Conservation (phyloP, 2,113 vertebrate species). For the Hypanus sabinus region DNA sequence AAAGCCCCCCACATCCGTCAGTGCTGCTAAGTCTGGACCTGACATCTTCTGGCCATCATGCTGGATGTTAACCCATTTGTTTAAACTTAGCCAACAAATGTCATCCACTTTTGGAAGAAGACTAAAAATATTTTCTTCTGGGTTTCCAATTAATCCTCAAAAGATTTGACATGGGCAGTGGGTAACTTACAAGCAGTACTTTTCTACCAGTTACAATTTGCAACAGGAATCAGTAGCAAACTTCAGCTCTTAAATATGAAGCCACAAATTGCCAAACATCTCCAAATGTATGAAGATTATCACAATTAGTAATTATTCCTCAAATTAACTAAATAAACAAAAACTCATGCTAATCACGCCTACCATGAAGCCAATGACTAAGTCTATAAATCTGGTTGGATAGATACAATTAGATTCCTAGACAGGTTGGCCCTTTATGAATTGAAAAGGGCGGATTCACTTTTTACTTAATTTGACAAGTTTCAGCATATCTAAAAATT, state of each 20-base stretch:
- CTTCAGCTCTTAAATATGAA: slow-evolving; percentile 15
- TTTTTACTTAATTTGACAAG: background rate
- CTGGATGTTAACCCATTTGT: background rate
- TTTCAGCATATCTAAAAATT: background rate
- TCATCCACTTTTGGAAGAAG: background rate
- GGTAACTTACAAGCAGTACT: background rate
- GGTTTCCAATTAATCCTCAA: background rate
- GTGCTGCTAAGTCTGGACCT: no score
- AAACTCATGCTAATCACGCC: background rate
- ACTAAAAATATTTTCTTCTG: background rate
- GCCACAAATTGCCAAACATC: background rate
- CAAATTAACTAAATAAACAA: background rate
- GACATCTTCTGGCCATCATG: no score
- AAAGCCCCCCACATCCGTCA: no score
- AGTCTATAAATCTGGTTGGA: background rate
- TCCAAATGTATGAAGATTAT: background rate
- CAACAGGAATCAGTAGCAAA: background rate
- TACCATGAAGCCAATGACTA: background rate
- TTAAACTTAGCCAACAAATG: background rate
- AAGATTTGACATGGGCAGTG: background rate
- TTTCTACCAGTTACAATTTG: background rate
- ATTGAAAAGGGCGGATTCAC: background rate
- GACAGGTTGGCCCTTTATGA: background rate
- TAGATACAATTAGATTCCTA: background rate
- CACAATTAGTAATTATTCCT: background rate